Evolutionary conservation across 2,797 vertebrate species (phyloP).

Genomic region (Coccyzus lansbergi): DNA sequence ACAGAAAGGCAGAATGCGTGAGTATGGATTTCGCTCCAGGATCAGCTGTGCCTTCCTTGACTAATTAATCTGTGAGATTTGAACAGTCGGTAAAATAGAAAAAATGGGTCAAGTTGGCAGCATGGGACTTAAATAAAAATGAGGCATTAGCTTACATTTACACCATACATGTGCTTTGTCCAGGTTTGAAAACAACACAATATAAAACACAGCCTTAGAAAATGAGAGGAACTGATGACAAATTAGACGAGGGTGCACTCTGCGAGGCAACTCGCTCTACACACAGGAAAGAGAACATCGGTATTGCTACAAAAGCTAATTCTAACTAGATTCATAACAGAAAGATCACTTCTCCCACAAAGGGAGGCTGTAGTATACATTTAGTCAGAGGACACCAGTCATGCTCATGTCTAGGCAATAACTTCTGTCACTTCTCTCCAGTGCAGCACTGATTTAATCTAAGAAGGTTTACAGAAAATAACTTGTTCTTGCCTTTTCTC

Average conservation of each 20-base stretch:
- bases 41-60: constrained; percentile 60
- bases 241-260: background rate
- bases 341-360: background rate
- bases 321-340: background rate
- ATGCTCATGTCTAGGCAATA: background rate
- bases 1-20: constrained; percentile 18
- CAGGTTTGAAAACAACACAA: background rate
- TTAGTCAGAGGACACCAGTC: background rate
- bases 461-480: constrained; percentile 27
- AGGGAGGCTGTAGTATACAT: background rate
- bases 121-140: constrained; percentile 55
- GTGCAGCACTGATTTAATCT: background rate
- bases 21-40: constrained; percentile 47
- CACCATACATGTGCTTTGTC: background rate
- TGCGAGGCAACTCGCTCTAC: accelerated
- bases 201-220: background rate
- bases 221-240: background rate
- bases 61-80: constrained; percentile 61
- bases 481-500: constrained; percentile 45
- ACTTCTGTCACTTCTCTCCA: background rate
- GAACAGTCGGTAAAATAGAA: constrained; percentile 52
- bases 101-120: constrained; percentile 65
- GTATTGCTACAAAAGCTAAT: background rate
- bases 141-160: constrained; percentile 3
- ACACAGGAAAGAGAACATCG: background rate